These are phyloP conservation scores for Itoplectis maculator DNA, from an alignment of 2,888 invertebrate genomes.

Conservation along the genomic window DNA sequence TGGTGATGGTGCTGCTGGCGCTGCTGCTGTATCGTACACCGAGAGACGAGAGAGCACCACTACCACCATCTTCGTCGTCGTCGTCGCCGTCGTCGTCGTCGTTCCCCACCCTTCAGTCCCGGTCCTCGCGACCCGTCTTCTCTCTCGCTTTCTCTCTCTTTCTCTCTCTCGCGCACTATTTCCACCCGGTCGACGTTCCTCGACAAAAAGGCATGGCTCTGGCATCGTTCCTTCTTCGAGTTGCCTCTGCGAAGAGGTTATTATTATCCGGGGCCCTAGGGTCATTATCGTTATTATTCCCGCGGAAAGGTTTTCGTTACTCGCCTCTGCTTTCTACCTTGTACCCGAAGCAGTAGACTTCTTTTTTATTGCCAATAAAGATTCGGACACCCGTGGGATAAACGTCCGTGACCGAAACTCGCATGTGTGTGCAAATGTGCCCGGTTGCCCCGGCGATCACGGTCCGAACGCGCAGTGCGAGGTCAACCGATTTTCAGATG, in stretches of 20 bases:
- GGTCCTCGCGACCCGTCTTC: conserved; percentile 19
- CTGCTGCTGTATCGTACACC: conserved; percentile 40
- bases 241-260: conserved; percentile 68
- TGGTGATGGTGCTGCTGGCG: conserved; percentile 23
- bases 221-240: conserved; percentile 72
- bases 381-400: conserved; percentile 56
- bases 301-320: conserved; percentile 76
- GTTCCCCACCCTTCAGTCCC: conserved; percentile 23
- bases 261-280: conserved; percentile 76
- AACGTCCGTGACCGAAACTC: conserved; percentile 49
- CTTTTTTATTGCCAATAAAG: conserved; percentile 59
- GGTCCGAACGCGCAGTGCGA: background rate
- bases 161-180: conserved; percentile 52
- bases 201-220: conserved; percentile 70
- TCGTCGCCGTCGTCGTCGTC: conserved; percentile 35
- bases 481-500: conserved; percentile 6
- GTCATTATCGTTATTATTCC: conserved; percentile 78
- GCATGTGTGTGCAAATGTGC: background rate
- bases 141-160: too few relatives aligned
- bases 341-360: conserved; percentile 23
- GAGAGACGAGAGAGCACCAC: background rate
- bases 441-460: background rate
- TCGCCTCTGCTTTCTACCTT: conserved; percentile 62
- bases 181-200: conserved; percentile 64
- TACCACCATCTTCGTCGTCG: conserved; percentile 30